These are phyloP conservation scores for Calidris pygmaea DNA, from an alignment of 2,113 vertebrate genomes.

Conservation along the genomic window DNA sequence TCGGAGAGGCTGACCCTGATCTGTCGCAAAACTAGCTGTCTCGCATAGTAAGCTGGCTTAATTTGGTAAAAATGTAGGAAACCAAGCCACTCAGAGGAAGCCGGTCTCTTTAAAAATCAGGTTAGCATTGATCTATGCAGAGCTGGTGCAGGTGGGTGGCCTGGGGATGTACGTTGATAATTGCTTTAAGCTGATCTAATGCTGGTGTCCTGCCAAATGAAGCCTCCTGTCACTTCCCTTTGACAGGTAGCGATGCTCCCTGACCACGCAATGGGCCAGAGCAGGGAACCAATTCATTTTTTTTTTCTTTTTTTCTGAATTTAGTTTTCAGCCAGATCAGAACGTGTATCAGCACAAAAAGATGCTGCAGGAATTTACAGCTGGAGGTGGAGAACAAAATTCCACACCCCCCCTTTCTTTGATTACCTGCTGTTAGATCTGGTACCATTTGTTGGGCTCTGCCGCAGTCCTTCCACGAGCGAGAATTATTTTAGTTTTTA, in stretches of 20 bases:
- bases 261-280: neutral
- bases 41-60: rapidly evolving
- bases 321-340: neutral
- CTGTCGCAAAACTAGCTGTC: neutral
- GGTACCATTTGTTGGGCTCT: neutral
- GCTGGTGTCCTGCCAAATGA: neutral
- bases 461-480: neutral
- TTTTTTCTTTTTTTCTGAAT: neutral
- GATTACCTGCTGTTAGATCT: neutral
- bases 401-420: neutral
- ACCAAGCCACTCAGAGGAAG: neutral
- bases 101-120: neutral
- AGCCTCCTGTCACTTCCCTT: neutral
- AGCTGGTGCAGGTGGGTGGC: neutral
- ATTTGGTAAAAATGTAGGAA: neutral
- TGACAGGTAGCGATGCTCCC: too few relatives aligned
- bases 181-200: neutral
- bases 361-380: neutral
- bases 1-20: neutral
- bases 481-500: neutral
- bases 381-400: neutral
- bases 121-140: neutral
- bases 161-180: neutral
- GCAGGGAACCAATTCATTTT: neutral
- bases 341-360: neutral